A percentile compares a stretch with the other conserved stretches of the same genome.
Evolutionary conservation across 2,113 vertebrate genomes (phyloP).

Genomic region (Tetrax tetrax): DNA sequence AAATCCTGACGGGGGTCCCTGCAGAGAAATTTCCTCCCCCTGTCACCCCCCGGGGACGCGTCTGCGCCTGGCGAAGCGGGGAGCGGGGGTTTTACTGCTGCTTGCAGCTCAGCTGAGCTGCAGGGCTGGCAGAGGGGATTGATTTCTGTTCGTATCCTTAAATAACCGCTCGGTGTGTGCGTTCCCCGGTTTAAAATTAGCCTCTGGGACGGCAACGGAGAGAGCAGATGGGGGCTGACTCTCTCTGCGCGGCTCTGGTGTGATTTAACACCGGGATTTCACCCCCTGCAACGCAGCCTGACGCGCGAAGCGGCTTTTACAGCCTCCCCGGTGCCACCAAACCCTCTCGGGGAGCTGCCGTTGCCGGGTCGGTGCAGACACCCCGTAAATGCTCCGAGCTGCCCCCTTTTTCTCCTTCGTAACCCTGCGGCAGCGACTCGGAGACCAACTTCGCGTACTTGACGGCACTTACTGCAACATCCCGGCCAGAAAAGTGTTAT

Average conservation of each 20-base stretch:
- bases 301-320: neutral
- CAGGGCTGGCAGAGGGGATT: neutral
- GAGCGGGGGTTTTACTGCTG: neutral
- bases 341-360: neutral
- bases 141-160: neutral
- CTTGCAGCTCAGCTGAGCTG: neutral
- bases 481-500: neutral
- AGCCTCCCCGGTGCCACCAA: neutral
- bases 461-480: neutral
- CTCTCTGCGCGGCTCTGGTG: neutral
- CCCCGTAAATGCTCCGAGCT: neutral
- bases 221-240: neutral
- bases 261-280: neutral
- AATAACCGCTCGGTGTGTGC: neutral
- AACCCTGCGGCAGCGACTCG: neutral
- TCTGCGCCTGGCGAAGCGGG: neutral
- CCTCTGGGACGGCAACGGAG: neutral
- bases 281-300: neutral
- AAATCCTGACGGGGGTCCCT: neutral
- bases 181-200: constrained; percentile 44
- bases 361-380: neutral
- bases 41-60: accelerated
- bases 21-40: neutral
- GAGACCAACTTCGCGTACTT: neutral
- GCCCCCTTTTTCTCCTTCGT: neutral